Evolutionary conservation across 2,888 invertebrate genomes (phyloP), one percentile per base, ranked within the genome.

Genomic region (Beris morrisii): DNA sequence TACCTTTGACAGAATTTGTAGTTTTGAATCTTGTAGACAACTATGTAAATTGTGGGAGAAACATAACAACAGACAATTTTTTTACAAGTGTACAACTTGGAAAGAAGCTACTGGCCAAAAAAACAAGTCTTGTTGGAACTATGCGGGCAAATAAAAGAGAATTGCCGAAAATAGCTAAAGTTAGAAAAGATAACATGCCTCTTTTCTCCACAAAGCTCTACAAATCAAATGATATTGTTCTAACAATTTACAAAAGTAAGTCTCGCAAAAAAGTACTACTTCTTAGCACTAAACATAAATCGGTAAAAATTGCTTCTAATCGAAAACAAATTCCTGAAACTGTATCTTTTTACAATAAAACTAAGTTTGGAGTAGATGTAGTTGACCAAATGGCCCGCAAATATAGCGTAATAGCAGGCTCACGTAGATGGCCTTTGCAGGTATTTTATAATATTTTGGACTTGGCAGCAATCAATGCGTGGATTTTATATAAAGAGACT

Each of bases 51-150:
- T 69, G 68, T 64, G 72, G 71, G 66, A 68, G 72, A 69, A 73
- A 64, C 70, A 67, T 73, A 15, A 74, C 71, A 12, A 73, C 70
- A 22, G 73, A 73, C 52, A 73, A 72, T 58, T 73, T 73, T 67
- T 73, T 74, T 65, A 32, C 32, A 32, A 32, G 32, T 7, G 5
- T 56, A 38, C 15, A 3, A 55, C 64, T 55, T 48, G 56, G 44
- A 38, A 58, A 43, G 50, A 11, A 61, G 13, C 28, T n/a, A 31
- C 32, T 6, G 4, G 53, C 53, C 4, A 53, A 53, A 31, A 55
- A 32, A 32, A 32, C 32, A 5, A 32, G 5, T 4, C 7, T 32
- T 5, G 32, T 32, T 32, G 32, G 32, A 32, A 32, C 32, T 32
- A 32, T 32, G 5, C 32, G 32, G 32, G 4, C 32, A 32, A 32